Conservation (phyloP, 2,113 vertebrate species). For the Brachirus orientalis region DNA sequence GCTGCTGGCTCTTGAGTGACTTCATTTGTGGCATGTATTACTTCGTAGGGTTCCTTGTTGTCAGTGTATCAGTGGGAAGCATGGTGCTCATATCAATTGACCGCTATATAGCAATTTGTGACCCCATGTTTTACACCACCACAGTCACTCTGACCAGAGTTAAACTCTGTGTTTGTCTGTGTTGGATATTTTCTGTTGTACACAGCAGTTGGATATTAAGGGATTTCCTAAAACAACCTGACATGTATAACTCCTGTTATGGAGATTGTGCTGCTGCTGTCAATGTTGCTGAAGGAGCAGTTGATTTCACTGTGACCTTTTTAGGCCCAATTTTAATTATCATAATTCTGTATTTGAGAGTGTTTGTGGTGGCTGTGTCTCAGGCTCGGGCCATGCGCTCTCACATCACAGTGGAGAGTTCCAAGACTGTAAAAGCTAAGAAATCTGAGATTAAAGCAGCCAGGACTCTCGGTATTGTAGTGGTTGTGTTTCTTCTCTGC, state of each 20-base stretch:
- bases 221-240: neutral
- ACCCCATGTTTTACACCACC: neutral
- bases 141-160: neutral
- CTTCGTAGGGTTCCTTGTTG: neutral
- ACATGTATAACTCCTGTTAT: neutral
- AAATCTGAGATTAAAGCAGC: neutral
- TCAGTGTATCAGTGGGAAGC: conserved; percentile 21
- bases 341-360: neutral
- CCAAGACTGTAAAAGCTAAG: neutral
- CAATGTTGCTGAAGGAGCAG: neutral
- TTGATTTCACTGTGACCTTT: conserved; percentile 10
- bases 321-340: neutral
- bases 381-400: neutral
- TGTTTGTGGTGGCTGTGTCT: neutral
- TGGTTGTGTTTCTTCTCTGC: neutral
- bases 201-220: neutral
- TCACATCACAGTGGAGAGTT: neutral
- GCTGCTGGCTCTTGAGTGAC: neutral
- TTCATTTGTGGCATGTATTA: neutral
- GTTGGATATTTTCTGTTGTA: neutral
- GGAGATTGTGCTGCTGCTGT: neutral
- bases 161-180: neutral
- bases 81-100: neutral
- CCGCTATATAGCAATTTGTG: neutral
- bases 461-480: neutral